Base-by-base conservation (phyloP, 2,113 vertebrate genomes). In the Bucco capensis region DNA sequence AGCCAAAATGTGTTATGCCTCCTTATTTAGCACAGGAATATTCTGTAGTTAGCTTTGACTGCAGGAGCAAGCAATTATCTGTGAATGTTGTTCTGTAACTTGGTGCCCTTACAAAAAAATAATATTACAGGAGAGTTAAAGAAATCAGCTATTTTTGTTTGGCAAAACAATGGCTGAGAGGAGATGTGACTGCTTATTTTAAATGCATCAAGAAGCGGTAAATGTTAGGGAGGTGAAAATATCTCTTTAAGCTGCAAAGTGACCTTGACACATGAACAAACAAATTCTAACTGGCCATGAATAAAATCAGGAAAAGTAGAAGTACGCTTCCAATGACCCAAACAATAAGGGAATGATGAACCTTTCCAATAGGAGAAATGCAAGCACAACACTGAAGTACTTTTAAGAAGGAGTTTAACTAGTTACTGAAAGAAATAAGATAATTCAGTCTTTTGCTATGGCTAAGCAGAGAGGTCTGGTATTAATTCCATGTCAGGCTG, bases 241-340 rank as follows among this genome's bases (percentile, higher is more conserved):
- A 89, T 31, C 53, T 79, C 44, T 78, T 93, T 72, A 82, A 90
- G 31, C 77, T 86, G 78, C 84, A 85, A 92, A 31, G 62, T 86
- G 75, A 90, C 77, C 22, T 86, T 90, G 83, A 77, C 81, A 87
- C 66, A 70, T 65, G 91, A 90, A 93, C 70, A 94, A 89, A 92
- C 44, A 67, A 84, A 90, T 78, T 31, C 27, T 86, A 90, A 92
- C 40, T 42, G 54, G 18, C 28, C 49, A 61, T 85, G 93, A 93
- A 92, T 93, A 92, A 86, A 93, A 71, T 87, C 54, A 92, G 31
- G 65, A 90, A 78, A 88, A 72, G 57, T 51, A 69, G 60, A 84
- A 93, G 37, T 23, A 89, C 30, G 33, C 91, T 92, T 66, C 62
- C 66, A 84, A 37, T 76, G 78, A 81, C 51, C n/a, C 61, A 81